A percentile compares a stretch with the other conserved stretches of the same genome.
These are phyloP conservation scores for Pteruthius melanotis DNA, from an alignment of 2,113 vertebrate species.

Conservation along the genomic window DNA sequence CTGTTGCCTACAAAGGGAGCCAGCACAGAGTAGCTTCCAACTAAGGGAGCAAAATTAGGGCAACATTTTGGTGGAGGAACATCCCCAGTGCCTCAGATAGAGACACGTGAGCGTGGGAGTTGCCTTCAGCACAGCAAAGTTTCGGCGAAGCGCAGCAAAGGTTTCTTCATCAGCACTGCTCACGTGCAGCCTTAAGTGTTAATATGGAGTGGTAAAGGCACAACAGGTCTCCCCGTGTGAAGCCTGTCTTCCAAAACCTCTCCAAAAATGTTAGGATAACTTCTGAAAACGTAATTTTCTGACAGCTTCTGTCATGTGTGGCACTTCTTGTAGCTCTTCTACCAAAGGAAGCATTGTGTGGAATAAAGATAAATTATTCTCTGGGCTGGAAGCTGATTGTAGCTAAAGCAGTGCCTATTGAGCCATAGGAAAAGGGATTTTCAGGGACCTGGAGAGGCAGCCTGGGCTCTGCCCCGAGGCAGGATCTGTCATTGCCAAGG, in stretches of 20 bases:
- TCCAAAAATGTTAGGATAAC: background rate
- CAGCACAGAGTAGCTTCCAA: background rate
- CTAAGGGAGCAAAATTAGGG: background rate
- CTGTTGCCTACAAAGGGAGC: background rate
- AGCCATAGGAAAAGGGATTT: background rate
- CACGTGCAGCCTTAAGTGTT: background rate
- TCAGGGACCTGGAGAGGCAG: background rate
- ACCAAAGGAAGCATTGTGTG: background rate
- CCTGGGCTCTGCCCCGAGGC: background rate
- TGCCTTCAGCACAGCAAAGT: background rate
- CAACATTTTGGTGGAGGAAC: background rate
- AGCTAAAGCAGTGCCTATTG: background rate
- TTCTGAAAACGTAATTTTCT: background rate
- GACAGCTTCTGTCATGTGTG: background rate
- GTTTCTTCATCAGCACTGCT: background rate
- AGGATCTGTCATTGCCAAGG: background rate
- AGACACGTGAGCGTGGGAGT: background rate
- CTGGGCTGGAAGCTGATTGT: background rate
- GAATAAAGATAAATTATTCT: background rate
- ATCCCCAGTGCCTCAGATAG: background rate
- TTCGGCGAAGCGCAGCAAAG: background rate
- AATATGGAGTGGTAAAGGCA: background rate
- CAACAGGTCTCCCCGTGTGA: background rate
- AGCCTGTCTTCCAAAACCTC: background rate
- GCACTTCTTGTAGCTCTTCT: background rate